Conservation (phyloP, 2,888 invertebrate species). For the Harpalus rubripes region DNA sequence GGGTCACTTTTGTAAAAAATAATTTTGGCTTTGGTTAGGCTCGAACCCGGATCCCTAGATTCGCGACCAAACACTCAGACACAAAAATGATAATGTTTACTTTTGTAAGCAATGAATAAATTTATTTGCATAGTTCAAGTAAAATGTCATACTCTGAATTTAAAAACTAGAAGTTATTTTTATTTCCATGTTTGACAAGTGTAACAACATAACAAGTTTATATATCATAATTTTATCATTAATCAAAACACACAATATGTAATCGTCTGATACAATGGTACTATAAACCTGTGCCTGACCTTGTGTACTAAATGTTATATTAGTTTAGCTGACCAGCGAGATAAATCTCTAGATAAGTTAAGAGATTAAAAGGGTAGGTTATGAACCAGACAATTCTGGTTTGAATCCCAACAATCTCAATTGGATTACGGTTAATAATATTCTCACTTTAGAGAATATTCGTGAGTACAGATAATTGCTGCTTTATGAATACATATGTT, state of each 20-base stretch:
- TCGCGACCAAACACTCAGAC: no score
- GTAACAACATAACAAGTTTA: neutral
- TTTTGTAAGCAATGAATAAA: no score
- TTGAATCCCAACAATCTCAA: neutral
- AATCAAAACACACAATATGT: neutral
- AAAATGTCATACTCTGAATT: neutral
- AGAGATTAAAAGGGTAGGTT: neutral
- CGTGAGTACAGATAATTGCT: neutral
- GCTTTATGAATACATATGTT: neutral
- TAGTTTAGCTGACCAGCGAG: neutral
- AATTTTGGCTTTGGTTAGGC: no score
- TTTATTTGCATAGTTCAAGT: neutral
- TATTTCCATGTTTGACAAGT: slow-evolving; percentile 2
- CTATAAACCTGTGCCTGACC: neutral
- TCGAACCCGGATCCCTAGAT: no score
- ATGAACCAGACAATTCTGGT: neutral
- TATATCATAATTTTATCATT: neutral
- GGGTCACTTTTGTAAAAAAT: no score
- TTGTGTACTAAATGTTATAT: neutral
- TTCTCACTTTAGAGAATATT: neutral
- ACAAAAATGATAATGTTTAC: no score
- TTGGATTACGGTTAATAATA: neutral
- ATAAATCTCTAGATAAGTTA: neutral
- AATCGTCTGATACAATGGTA: neutral
- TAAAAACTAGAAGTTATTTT: neutral